These are phyloP conservation scores for Xyrichtys novacula DNA, from an alignment of 2,797 vertebrate genomes.

Conservation along the genomic window DNA sequence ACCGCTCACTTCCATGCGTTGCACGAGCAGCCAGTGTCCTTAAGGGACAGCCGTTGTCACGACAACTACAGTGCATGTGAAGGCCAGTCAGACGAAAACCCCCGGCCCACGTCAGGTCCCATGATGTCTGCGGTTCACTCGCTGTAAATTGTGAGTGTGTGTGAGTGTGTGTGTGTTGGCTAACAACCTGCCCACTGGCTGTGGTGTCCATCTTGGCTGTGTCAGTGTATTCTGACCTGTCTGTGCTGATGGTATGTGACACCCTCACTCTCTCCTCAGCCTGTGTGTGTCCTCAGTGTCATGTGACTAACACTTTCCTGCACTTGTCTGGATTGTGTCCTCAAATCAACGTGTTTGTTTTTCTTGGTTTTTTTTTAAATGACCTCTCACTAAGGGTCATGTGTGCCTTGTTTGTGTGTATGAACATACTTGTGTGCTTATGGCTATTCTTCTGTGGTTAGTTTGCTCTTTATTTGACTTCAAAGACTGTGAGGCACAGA, in stretches of 20 bases:
- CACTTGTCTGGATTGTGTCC: not conserved
- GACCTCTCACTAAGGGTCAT: too few species aligned
- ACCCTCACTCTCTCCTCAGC: slow-evolving; percentile 42
- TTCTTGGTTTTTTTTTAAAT: too few species aligned
- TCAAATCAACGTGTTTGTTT: not conserved
- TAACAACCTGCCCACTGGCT: slow-evolving; percentile 57
- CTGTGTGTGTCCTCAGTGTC: slow-evolving; percentile 10
- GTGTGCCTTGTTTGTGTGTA: slow-evolving; percentile 12
- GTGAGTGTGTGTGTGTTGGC: slow-evolving; percentile 27
- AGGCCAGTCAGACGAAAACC: slow-evolving; percentile 70
- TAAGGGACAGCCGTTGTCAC: slow-evolving; percentile 71
- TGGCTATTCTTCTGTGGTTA: slow-evolving; percentile 55
- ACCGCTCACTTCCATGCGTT: slow-evolving; percentile 44
- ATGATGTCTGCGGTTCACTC: slow-evolving; percentile 65
- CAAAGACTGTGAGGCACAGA: slow-evolving; percentile 63
- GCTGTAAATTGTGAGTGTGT: slow-evolving; percentile 43
- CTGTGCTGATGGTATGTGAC: slow-evolving; percentile 67
- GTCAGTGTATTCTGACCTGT: slow-evolving; percentile 63
- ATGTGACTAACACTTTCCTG: slow-evolving; percentile 11
- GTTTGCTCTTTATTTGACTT: slow-evolving; percentile 71
- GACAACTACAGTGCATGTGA: slow-evolving; percentile 71
- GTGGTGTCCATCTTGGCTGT: slow-evolving; percentile 71
- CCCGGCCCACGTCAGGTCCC: slow-evolving; percentile 67
- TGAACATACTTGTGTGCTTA: slow-evolving; percentile 15
- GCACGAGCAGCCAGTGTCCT: slow-evolving; percentile 59